Evolutionary conservation across 2,113 vertebrate genomes (phyloP).

Genomic region (Eulemur rufifrons): DNA sequence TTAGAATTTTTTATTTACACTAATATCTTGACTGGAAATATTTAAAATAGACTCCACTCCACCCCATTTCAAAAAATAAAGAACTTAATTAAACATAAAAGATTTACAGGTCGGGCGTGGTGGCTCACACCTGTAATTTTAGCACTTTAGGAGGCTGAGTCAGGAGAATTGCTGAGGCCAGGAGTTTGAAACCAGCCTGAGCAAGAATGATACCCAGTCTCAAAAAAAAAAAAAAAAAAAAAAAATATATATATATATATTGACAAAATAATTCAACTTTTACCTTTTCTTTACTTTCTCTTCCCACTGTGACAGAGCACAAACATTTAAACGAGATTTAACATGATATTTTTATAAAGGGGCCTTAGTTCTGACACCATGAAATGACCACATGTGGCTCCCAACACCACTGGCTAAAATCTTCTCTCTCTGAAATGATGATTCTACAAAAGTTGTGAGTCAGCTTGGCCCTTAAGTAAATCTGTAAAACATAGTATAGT

Average conservation of each 20-base stretch:
- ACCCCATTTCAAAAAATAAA: background rate
- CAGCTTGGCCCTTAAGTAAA: background rate
- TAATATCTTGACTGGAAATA: background rate
- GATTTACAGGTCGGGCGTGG: background rate
- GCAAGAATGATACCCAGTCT: too few relatives aligned
- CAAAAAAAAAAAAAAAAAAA: too few relatives aligned
- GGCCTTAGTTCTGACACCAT: background rate
- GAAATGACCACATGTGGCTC: background rate
- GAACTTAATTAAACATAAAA: background rate
- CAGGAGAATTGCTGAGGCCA: too few relatives aligned
- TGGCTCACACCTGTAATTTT: too few relatives aligned
- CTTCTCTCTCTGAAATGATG: background rate
- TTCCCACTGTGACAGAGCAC: background rate
- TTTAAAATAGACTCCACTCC: background rate
- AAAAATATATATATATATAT: background rate
- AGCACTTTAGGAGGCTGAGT: too few relatives aligned
- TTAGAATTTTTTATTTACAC: background rate
- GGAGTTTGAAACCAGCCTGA: too few relatives aligned
- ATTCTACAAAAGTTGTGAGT: background rate
- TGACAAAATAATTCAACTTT: background rate
- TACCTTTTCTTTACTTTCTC: background rate
- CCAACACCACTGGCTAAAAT: accelerated
- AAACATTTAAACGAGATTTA: background rate
- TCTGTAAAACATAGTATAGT: background rate
- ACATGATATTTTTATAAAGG: background rate